Base-by-base conservation (phyloP, 2,888 invertebrate species). In the Eupeodes latifasciatus region DNA sequence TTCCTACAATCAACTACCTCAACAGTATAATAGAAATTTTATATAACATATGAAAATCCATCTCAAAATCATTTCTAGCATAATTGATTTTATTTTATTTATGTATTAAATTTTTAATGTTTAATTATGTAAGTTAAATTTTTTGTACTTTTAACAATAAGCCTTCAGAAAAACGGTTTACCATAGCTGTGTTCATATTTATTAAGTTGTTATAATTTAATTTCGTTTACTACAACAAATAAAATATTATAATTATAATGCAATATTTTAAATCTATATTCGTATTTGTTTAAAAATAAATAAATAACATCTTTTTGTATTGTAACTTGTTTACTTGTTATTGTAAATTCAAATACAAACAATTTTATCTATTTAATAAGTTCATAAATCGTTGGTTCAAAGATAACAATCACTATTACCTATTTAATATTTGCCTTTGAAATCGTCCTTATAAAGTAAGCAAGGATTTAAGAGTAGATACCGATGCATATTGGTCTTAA, bases 131-230 rank as follows among this genome's bases (percentile, higher is more conserved):
- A 47, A 49, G 19, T 9, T 62, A 36, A 40, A 40, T 9, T 55
- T 59, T 75, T 36, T 78, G 71, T 40, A 44, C 64, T 51, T 47
- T 0, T 47, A 64, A 11, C 40, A 44, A 64, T 19, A 62, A 74
- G 27, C 36, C 36, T 53, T 27, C 2, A 27, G 11, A 11, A 34
- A 40, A 27, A 55, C 49, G 47, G n/a, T 61, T n/a, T 40, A 19
- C 71, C 59, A 77, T 80, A 80, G 71, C 76, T 64, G 62, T 64
- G 87, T 87, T 87, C 87, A 80, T 87, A 87, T 81, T 14, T 11
- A 67, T 81, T 83, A 80, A 77, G 87, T 75, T 77, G 66, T 72
- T 64, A 74, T 75, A 55, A 44, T 62, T 80, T 77, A 19, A 69
- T 57, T 61, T 64, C 44, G 55, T 64, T 27, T 40, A 57, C 49